Conservation (phyloP, 2,113 vertebrate species). For the Oryzias javanicus region DNA sequence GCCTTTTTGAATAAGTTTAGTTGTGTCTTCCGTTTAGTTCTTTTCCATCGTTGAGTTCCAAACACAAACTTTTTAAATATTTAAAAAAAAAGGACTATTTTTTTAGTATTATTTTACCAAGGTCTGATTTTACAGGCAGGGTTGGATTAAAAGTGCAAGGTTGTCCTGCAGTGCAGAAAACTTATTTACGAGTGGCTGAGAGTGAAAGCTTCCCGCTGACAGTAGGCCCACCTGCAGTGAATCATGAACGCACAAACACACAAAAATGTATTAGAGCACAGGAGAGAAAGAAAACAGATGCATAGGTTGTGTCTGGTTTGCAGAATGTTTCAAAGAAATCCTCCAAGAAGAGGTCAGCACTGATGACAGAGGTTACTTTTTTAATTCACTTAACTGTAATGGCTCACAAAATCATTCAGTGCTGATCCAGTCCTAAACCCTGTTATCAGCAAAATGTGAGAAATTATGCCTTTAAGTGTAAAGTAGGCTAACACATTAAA, state of each 20-base stretch:
- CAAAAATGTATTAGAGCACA: neutral
- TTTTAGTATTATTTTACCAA: constrained; percentile 49
- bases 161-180: constrained; percentile 34
- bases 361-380: constrained; percentile 1
- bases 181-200: constrained; percentile 51
- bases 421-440: too few relatives aligned
- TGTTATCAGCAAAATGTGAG: too few relatives aligned
- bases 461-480: too few relatives aligned
- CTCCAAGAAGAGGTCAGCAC: constrained; percentile 4
- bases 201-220: constrained; percentile 58
- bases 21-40: too few relatives aligned
- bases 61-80: too few relatives aligned
- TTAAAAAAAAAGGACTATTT: too few relatives aligned
- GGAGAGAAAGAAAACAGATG: neutral
- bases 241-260: constrained; percentile 57
- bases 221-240: constrained; percentile 82
- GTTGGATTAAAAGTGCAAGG: constrained; percentile 11
- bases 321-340: constrained; percentile 16
- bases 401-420: neutral
- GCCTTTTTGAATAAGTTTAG: too few relatives aligned
- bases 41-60: too few relatives aligned
- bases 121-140: constrained; percentile 12
- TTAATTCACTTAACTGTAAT: neutral
- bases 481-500: too few relatives aligned
- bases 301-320: neutral